Base-by-base conservation (phyloP, 1,140 invertebrate genomes). In the Ceratosolen fusciceps region DNA sequence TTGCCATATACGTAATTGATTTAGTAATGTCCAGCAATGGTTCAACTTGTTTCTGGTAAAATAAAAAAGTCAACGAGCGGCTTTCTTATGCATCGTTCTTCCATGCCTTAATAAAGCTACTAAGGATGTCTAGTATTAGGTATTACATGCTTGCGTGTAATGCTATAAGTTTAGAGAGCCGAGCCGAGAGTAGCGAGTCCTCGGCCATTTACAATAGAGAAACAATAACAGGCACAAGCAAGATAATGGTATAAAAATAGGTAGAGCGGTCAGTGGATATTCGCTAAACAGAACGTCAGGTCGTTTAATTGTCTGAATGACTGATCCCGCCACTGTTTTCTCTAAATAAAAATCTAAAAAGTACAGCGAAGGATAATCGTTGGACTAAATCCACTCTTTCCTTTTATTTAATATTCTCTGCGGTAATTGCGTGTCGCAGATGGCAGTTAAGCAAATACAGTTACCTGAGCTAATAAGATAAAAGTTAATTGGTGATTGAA, bases 221-320 rank as follows among this genome's bases (percentile, higher is more conserved):
- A n/a, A n/a, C 9, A 26, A 2, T 12, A 39, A 47, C 29, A 39
- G 12, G 29, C 14, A 68, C 24, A 68, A 68, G 29, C n/a, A 75
- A 75, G 26, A 10, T 29, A 54, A 26, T 2, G 0, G n/a, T 29
- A 54, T 5, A 31, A 73, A 68, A 14, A 56, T n/a, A n/a, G n/a
- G n/a, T n/a, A n/a, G n/a, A n/a, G n/a, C n/a, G 29, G 1, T 2
- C 26, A 73, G 34, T 39, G 71, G 73, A 26, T 62, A 24, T 39
- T 19, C 43, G 62, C 47, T 39, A 68, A 68, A 54, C 74, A 76
- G 74, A 62, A 76, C 52, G 74, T 76, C 47, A 47, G 47, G 60
- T 34, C 52, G 37, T 60, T 77, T 77, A 54, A 60, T 54, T 71
- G 68, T 77, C 67, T 77, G 75, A 77, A 37, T 77, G 65, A 77